Evolutionary conservation across 2,797 vertebrate species (phyloP), one percentile per base, ranked within the genome.

Genomic region (Onychomys torridus): DNA sequence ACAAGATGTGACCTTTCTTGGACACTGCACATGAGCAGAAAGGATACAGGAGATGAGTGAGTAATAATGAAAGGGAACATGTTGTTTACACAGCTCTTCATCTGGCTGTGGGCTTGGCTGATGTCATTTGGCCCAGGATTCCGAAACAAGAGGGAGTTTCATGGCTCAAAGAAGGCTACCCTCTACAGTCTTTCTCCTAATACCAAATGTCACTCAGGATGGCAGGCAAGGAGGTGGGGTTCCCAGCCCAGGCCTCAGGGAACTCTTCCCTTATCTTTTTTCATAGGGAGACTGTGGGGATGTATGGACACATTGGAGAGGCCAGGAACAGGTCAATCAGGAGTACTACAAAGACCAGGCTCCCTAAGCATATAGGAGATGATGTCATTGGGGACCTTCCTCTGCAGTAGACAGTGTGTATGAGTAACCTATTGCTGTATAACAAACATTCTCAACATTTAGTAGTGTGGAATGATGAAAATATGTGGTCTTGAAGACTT

Each of bases 1-100:
- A 93, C 0, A 2, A 96, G 91, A 94, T 34, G 1, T 90, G 93
- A 93, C 96, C 79, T 90, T 97, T 98, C 89, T 82, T 79, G 76
- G 73, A 71, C 29, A 89, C 89, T 79, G 77, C 82, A 32, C 49
- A n/a, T 76, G 79, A 82, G 23, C 78, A 96, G 69, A 94, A 97
- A 91, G 82, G 73, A 23, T 61, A 29, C 34, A 55, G 43, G 94
- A 88, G 71, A 77, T 85, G 63, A 94, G 6, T 59, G 21, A 34
- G 2, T 9, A 21, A n/a, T 88, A 27, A 73, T 69, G 81, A 89
- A 90, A 92, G 76, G 55, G 78, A 95, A 75, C 5, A 0, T 1
- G 1, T 91, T 96, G 75, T 95, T 82, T 77, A 23, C 34, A 34
- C 23, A 65, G 75, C 81, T 87, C 94, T 93, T 96, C 69, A 19